Evolutionary conservation across 2,113 vertebrate genomes (phyloP).

Genomic region (Pan paniscus): DNA sequence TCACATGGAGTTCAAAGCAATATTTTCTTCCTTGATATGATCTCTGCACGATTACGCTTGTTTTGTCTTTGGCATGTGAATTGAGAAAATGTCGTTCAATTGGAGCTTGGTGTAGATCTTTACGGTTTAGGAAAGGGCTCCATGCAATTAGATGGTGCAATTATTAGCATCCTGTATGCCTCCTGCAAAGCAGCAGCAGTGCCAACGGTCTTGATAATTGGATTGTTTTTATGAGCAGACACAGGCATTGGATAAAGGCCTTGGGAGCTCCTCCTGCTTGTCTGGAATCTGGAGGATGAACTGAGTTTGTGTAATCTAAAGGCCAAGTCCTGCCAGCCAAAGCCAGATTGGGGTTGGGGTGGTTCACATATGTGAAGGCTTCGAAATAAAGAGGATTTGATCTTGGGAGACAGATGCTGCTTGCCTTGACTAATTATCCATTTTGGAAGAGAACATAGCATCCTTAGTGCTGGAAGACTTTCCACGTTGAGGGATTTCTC

Average conservation of each 20-base stretch:
- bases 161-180: background rate
- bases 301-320: slow-evolving; percentile 46
- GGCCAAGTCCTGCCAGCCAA: slow-evolving; percentile 38
- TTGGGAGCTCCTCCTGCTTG: background rate
- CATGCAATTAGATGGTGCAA: background rate
- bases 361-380: slow-evolving; percentile 55
- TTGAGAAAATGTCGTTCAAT: background rate
- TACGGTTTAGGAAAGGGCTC: background rate
- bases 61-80: background rate
- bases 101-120: background rate
- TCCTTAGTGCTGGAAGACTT: background rate
- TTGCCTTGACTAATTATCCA: background rate
- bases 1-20: background rate
- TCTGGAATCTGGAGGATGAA: slow-evolving; percentile 57
- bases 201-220: slow-evolving; percentile 8
- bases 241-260: background rate
- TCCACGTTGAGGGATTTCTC: background rate
- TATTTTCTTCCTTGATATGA: background rate
- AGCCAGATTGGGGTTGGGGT: background rate
- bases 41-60: background rate
- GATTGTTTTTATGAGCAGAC: slow-evolving; percentile 26
- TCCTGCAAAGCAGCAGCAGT: background rate
- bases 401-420: slow-evolving; percentile 56
- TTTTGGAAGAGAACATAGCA: background rate
- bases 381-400: slow-evolving; percentile 47